Base-by-base conservation (phyloP, 1,140 invertebrate genomes). In the Drosophila navojoa region DNA sequence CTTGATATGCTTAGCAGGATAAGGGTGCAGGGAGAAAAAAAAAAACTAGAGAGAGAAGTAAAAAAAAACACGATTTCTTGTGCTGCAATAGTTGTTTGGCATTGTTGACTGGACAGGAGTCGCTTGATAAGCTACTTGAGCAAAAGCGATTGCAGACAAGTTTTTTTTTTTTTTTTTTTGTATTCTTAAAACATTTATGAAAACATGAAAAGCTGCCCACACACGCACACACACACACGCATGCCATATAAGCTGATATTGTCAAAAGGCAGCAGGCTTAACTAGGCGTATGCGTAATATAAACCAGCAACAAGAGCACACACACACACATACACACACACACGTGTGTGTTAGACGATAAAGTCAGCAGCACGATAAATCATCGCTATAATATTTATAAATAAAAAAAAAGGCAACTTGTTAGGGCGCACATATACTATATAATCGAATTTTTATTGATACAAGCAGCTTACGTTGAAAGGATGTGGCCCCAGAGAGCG, bases 401-500 rank as follows among this genome's bases (percentile, higher is more conserved):
- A 76, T 61, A 71, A 67, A 73, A 35, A 27, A 7, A 58, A 49
- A 45, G 42, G 25, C 44, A 54, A 49, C 58, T 61, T 49, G 58
- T 61, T 77, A 70, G 69, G 60, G 44, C 57, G 69, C 42, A 45
- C n/a, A 45, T 7, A 44, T 64, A 62, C 19, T 71, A 77, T 76
- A 90, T 90, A 90, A 90, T 90, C 85, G 85, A 90, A 90, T 90
- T 90, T 90, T 90, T 90, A 90, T 90, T 90, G 85, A 90, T 90
- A 90, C 85, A 90, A 90, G 86, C 85, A 74, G 85, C 85, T 90
- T 90, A 90, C 60, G 78, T 86, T 69, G 77, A 90, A 90, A 85
- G 85, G 85, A 81, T 90, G 86, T 5, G 9, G 35, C 54, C 19
- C 11, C 4, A 25, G 32, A n/a, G 49, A 22, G 19, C 19, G 19